Conservation (phyloP, 1,140 invertebrate genomes). For the Drosophila tristis region DNA sequence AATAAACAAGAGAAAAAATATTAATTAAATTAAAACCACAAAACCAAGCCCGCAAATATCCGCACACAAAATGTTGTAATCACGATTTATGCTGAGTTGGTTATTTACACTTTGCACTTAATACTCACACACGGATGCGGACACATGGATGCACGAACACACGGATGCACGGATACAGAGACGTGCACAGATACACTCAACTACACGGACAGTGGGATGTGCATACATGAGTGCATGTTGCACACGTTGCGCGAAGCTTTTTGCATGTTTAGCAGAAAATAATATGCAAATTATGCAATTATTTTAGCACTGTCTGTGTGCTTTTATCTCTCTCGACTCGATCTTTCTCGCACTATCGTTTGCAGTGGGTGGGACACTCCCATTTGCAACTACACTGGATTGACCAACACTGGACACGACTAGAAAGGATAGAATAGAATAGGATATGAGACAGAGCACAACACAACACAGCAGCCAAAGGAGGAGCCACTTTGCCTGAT, state of each 20-base stretch:
- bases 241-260: slow-evolving; percentile 75
- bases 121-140: slow-evolving; percentile 53
- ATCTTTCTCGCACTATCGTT: background rate
- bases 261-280: slow-evolving; percentile 82
- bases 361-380: background rate
- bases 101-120: slow-evolving; percentile 82
- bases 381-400: slow-evolving; percentile 46
- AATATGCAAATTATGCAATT: slow-evolving; percentile 83
- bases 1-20: slow-evolving; percentile 53
- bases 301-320: slow-evolving; percentile 66
- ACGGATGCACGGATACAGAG: background rate
- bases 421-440: slow-evolving; percentile 8
- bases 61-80: slow-evolving; percentile 79
- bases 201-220: slow-evolving; percentile 8
- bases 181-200: background rate
- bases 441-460: slow-evolving; percentile 6
- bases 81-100: slow-evolving; percentile 82
- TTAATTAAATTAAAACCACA: slow-evolving; percentile 83
- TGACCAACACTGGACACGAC: slow-evolving; percentile 54
- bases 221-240: slow-evolving; percentile 71
- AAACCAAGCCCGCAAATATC: slow-evolving; percentile 80
- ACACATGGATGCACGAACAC: slow-evolving; percentile 13
- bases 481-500: slow-evolving; percentile 78
- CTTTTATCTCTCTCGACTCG: slow-evolving; percentile 36
- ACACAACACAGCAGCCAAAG: slow-evolving; percentile 16